Conservation (phyloP, 2,797 vertebrate genomes). For the Molossus molossus region DNA sequence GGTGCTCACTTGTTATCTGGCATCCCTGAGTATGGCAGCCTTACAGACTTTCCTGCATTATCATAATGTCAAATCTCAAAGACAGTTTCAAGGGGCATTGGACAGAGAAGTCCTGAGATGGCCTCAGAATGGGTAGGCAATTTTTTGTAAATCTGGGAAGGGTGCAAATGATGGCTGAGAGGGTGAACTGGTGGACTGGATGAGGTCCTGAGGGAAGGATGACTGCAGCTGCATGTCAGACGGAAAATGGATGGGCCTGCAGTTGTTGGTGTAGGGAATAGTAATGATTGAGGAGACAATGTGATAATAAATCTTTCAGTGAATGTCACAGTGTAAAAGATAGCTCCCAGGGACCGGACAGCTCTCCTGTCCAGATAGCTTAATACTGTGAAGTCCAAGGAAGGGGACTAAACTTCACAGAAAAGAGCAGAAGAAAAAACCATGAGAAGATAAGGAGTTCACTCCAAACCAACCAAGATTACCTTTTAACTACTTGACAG, state of each 20-base stretch:
- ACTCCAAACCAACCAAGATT: neutral
- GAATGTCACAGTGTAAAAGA: neutral
- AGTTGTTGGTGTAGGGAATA: neutral
- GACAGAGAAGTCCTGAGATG: neutral
- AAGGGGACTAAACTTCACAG: neutral
- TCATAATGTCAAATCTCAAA: neutral
- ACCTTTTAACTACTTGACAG: neutral
- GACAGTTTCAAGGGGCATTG: neutral
- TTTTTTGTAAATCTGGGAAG: constrained; percentile 3
- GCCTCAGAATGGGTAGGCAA: neutral
- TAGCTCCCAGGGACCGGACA: neutral
- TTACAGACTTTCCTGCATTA: neutral
- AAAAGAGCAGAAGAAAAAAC: neutral
- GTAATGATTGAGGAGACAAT: neutral
- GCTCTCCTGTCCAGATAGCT: neutral
- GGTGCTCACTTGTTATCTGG: neutral
- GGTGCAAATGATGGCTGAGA: neutral
- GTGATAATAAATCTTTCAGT: neutral
- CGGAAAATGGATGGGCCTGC: neutral
- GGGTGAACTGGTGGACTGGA: neutral
- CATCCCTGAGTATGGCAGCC: neutral
- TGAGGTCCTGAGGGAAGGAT: neutral
- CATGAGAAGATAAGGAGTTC: neutral
- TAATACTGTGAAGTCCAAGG: neutral
- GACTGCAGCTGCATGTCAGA: neutral